Base-by-base conservation (phyloP, 1,140 invertebrate genomes). In the Drosophila suzukii region DNA sequence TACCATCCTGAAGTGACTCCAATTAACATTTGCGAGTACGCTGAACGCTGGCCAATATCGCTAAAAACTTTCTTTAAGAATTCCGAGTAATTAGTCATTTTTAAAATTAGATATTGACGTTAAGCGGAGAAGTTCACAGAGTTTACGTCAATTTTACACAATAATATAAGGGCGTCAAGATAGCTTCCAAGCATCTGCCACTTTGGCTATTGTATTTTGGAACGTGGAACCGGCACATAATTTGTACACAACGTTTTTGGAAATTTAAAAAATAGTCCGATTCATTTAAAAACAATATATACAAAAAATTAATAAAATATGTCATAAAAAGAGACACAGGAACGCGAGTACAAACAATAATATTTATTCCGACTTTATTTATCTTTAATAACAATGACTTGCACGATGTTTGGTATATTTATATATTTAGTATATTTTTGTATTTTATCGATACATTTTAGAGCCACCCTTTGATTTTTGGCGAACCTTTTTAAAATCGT, bases 1-100 rank as follows among this genome's bases (percentile, higher is more conserved):
- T 94, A 98, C 97, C 97, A 98, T 95, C 98, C 98, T 83, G 97
- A 96, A 32, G 95, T 94, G 68, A 95, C 96, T 66, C 98, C 97
- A 92, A 98, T 95, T 76, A 96, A 92, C 54, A 98, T 94, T 93
- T 98, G 97, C 93, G 97, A 97, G 0, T 96, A 95, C 24, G 96
- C 96, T 10, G 97, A 97, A 51, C 94, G 95, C 92, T 97, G 96
- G 61, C 95, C 95, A 57, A 98, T 95, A 91, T 97, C 96, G 32
- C 94, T 94, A 51, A 97, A 92, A 57, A 96, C 93, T 93, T 95
- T 95, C 59, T 97, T 96, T 50, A 97, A 92, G 58, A 95, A 93
- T 62, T 93, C 94, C 91, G 96, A 96, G 27, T 70, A 71, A 36
- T 71, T 70, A 70, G 17, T 70, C 67, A 71, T 71, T 71, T 47